Percentiles rank a stretch among this genome's conserved stretches.
Conservation (phyloP, 2,797 vertebrate species). For the Eutrigla gurnardus region DNA sequence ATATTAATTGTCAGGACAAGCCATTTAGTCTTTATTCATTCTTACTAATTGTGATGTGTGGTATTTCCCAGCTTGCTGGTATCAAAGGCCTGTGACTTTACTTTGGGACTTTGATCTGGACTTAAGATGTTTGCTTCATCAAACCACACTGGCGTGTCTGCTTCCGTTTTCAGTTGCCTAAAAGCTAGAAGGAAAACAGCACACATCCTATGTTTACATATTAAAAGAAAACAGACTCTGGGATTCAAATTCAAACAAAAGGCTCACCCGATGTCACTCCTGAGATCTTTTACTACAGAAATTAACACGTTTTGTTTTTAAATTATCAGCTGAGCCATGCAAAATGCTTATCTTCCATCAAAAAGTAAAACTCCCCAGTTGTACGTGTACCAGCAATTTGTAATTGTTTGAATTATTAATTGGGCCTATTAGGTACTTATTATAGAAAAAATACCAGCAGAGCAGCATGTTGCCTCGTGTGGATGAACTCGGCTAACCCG, state of each 20-base stretch:
- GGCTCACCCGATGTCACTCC: background rate
- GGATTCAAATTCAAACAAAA: background rate
- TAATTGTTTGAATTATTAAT: background rate
- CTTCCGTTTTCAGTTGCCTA: conserved; percentile 40
- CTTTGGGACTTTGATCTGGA: conserved; percentile 33
- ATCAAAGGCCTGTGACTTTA: conserved; percentile 16
- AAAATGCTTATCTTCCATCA: background rate
- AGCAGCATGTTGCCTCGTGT: background rate
- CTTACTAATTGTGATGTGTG: background rate
- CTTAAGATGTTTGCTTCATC: conserved; percentile 16
- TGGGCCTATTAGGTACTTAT: background rate
- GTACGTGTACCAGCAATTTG: background rate
- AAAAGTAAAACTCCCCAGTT: background rate
- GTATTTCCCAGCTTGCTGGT: background rate
- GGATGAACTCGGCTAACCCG: conserved; percentile 16
- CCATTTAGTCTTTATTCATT: background rate
- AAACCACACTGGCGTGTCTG: conserved; percentile 14
- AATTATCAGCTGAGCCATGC: background rate
- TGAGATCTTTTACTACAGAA: background rate
- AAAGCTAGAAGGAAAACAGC: conserved; percentile 21
- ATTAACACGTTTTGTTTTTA: background rate
- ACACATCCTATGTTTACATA: background rate
- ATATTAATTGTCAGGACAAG: background rate
- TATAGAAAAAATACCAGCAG: background rate
- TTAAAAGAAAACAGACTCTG: background rate